Evolutionary conservation across 2,113 vertebrate genomes (phyloP), one percentile per base, ranked within the genome.

Genomic region (Ibidorhyncha struthersii): DNA sequence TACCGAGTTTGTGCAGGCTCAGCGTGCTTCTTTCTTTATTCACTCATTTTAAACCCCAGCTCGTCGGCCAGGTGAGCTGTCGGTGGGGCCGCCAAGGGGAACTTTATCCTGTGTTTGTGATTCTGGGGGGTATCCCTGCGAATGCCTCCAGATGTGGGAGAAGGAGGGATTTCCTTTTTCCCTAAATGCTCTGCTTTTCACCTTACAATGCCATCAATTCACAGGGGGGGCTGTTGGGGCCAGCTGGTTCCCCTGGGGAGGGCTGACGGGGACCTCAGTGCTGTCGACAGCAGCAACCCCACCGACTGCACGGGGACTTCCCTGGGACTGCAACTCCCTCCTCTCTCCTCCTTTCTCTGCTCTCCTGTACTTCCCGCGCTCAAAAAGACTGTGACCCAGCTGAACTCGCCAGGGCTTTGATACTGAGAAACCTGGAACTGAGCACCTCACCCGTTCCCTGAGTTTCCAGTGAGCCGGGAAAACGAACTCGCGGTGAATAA

Each of bases 401-500:
- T 95, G 83, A 94, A 91, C 81, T 89, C 84, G 45, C 25, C 41
- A 2, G 34, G 81, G 65, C 72, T 96, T 90, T 86, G 50, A 78
- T 56, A 55, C 0, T 23, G 80, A 94, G 85, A 70, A 85, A n/a
- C 36, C 27, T 23, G 69, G 69, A 71, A 59, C 7, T 16, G 30
- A 90, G 59, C 86, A 32, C 43, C 43, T 89, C 27, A 0, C 65
- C 83, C 83, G 5, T 61, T 50, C 23, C 82, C 21, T 3, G 67
- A 45, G 47, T 66, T 89, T 71, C 78, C 20, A 6, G 36, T 0
- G 4, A 49, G 47, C 0, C 4, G 23, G 34, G 45, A 82, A 65
- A 82, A 72, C 0, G 11, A 91, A 29, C 23, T 34, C 82, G 17
- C 8, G 20, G 19, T 7, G 38, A 71, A 52, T 56, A 8, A 81